phyloP scores from a whole-genome alignment of 2,113 vertebrate species.

The Tragulus kanchil region DNA sequence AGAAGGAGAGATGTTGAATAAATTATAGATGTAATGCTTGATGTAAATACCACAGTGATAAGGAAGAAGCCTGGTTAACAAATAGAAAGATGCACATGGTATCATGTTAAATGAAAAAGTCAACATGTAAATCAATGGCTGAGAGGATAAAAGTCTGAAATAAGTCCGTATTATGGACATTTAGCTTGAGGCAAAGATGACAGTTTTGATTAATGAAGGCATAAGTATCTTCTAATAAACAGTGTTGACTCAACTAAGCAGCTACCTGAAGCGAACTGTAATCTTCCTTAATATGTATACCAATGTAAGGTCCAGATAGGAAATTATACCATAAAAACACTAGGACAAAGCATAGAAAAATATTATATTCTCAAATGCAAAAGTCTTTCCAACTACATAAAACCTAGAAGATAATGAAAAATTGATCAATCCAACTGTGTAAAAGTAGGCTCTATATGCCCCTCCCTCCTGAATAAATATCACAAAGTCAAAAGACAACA shows the following conservation, averaged over 20 bases:
- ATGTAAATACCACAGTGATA: background rate
- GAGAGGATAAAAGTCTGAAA: background rate
- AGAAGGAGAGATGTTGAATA: background rate
- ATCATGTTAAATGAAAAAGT: background rate
- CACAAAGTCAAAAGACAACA: conserved; percentile 19
- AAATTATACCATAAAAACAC: background rate
- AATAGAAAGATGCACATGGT: background rate
- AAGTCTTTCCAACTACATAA: background rate
- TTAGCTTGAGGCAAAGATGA: background rate
- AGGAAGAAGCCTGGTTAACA: background rate
- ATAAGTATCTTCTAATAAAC: background rate
- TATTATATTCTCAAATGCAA: background rate
- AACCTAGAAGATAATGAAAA: background rate
- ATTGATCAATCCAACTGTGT: background rate
- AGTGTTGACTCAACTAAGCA: background rate
- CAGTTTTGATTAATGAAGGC: background rate
- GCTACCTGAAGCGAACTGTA: background rate
- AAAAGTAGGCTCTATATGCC: background rate
- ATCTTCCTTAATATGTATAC: background rate
- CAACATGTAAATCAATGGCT: background rate
- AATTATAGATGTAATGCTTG: background rate
- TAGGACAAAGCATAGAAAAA: background rate
- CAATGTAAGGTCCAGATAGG: background rate
- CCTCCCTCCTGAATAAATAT: background rate
- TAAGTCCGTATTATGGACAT: background rate